phyloP scores from a whole-genome alignment of 1,140 invertebrate genomes.

The Drosophila sproati region DNA sequence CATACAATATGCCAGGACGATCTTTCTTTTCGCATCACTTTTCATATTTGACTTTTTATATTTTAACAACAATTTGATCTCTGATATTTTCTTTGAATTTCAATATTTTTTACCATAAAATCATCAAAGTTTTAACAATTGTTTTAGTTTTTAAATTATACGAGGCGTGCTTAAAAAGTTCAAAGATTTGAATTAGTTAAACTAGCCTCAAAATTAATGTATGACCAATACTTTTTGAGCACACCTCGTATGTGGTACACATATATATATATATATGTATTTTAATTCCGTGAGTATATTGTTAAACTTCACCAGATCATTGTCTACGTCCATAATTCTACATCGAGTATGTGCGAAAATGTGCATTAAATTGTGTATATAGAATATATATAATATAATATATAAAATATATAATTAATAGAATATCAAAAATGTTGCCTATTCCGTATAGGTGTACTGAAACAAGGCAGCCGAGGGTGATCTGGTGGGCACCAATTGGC shows the following conservation, averaged over 20 bases:
- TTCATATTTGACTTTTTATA: too few species aligned
- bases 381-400: not conserved
- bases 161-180: too few species aligned
- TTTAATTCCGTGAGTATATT: not conserved
- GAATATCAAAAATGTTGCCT: slow-evolving; percentile 10
- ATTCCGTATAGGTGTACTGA: slow-evolving; percentile 86
- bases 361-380: slow-evolving; percentile 6
- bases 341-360: slow-evolving; percentile 17
- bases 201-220: too few species aligned
- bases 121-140: not conserved
- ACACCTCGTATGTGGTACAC: not conserved
- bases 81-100: too few species aligned
- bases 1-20: too few species aligned
- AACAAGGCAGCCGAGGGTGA: slow-evolving; percentile 90
- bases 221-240: not conserved
- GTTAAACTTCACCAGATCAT: slow-evolving; percentile 14
- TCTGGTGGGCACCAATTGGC: slow-evolving; percentile 88
- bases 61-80: too few species aligned
- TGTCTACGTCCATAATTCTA: slow-evolving; percentile 32
- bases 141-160: too few species aligned
- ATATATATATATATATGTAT: too few species aligned
- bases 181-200: too few species aligned
- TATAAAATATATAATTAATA: not conserved
- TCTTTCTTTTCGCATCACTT: too few species aligned
- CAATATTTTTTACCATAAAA: not conserved